Conservation (phyloP, 64 coral and sea anemone genomes). For the Montipora sp. region DNA sequence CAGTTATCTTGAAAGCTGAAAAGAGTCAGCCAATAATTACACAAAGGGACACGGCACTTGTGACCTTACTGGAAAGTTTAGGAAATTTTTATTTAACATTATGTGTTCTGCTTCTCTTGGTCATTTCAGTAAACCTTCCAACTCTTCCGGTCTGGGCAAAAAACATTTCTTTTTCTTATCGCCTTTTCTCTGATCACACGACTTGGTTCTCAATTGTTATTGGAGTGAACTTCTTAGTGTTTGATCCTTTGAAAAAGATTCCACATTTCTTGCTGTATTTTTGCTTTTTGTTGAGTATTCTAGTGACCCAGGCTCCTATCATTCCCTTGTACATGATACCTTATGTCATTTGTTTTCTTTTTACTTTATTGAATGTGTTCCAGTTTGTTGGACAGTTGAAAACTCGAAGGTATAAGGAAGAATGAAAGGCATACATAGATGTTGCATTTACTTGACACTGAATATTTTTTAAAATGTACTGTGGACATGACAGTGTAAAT, state of each 20-base stretch:
- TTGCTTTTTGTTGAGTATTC: constrained; percentile 70
- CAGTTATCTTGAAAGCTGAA: constrained; percentile 13
- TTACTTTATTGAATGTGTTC: constrained; percentile 55
- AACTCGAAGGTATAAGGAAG: constrained; percentile 21
- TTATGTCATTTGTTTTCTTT: constrained; percentile 60
- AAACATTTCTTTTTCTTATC: constrained; percentile 51
- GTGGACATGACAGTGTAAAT: too few species aligned
- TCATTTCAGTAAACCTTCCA: constrained; percentile 60
- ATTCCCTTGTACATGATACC: constrained; percentile 76
- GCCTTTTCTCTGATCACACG: constrained; percentile 71
- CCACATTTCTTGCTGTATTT: constrained; percentile 82
- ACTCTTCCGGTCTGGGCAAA: constrained; percentile 78
- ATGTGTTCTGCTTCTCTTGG: constrained; percentile 59
- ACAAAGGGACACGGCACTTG: constrained; percentile 30
- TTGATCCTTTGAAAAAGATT: constrained; percentile 66
- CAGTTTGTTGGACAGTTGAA: background rate
- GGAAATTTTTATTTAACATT: constrained; percentile 82
- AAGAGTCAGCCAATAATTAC: constrained; percentile 8
- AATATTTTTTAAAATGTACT: too few species aligned
- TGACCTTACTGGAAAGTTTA: constrained; percentile 59
- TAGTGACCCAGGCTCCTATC: constrained; percentile 74
- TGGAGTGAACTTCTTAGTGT: constrained; percentile 71
- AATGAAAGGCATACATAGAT: background rate
- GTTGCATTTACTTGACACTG: too few species aligned
- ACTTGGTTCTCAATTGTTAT: constrained; percentile 69